A percentile compares a stretch with the other conserved stretches of the same genome.
Conservation (phyloP, 2,113 vertebrate species). For the Spheniscus mendiculus region DNA sequence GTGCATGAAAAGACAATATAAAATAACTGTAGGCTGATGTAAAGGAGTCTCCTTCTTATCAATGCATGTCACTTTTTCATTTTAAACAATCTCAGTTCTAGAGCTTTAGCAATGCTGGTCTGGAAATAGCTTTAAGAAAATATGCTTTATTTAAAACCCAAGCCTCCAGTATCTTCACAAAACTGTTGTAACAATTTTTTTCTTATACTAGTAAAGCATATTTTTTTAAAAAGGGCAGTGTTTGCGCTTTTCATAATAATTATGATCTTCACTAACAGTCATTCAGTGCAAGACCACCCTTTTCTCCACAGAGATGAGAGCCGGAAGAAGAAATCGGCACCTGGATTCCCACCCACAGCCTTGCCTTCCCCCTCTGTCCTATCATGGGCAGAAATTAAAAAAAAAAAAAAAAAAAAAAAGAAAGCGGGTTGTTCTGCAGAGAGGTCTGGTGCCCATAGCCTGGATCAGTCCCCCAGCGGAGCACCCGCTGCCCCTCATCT, state of each 20-base stretch:
- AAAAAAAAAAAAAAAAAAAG: neutral
- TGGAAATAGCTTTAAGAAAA: conserved; percentile 27
- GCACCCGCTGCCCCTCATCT: neutral
- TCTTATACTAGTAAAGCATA: neutral
- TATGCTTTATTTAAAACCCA: neutral
- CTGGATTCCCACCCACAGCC: neutral
- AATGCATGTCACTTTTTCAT: neutral
- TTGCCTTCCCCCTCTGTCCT: neutral
- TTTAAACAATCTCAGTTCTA: neutral
- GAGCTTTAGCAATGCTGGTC: neutral
- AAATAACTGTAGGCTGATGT: neutral
- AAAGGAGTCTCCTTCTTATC: neutral
- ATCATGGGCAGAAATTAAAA: accelerated
- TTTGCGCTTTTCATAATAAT: neutral
- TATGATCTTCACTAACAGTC: neutral
- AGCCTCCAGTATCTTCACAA: neutral
- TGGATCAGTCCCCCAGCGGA: neutral
- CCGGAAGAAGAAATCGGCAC: neutral
- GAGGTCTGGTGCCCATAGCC: neutral
- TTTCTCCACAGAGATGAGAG: neutral
- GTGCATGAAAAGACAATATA: neutral
- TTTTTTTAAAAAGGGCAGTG: neutral
- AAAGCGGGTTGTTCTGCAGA: neutral
- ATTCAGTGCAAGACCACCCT: neutral
- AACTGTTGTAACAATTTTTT: neutral